phyloP scores from a whole-genome alignment of 2,113 vertebrate species.

The Rhombomys opimus region DNA sequence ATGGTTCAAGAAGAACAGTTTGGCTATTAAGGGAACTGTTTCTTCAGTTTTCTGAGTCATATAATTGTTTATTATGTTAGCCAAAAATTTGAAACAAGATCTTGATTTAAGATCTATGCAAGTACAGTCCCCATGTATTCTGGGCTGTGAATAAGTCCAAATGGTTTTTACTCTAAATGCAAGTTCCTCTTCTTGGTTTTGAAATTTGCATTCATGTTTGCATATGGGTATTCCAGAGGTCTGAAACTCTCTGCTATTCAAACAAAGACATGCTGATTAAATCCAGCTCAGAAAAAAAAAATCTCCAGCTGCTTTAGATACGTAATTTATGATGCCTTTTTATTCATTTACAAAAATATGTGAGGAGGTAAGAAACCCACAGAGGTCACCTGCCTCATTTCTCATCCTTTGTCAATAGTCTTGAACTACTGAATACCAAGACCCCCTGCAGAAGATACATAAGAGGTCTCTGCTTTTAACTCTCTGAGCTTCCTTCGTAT shows the following conservation, averaged over 20 bases:
- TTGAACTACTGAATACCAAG: constrained; percentile 46
- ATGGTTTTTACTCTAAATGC: constrained; percentile 59
- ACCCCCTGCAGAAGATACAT: neutral
- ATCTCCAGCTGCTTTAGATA: constrained; percentile 26
- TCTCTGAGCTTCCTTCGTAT: constrained; percentile 29
- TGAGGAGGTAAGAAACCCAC: neutral
- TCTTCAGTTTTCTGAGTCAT: constrained; percentile 22
- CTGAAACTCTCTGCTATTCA: constrained; percentile 46
- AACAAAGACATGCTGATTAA: constrained; percentile 55
- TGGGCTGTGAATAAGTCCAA: constrained; percentile 53
- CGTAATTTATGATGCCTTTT: constrained; percentile 20
- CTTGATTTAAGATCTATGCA: constrained; percentile 56
- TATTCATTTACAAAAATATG: constrained; percentile 9
- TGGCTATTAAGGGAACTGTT: constrained; percentile 42
- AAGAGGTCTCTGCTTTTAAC: neutral
- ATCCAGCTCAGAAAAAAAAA: constrained; percentile 10
- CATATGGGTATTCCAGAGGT: constrained; percentile 53
- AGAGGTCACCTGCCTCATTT: neutral
- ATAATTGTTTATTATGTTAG: constrained; percentile 35
- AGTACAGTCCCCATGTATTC: constrained; percentile 34
- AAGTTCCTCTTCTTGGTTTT: constrained; percentile 43
- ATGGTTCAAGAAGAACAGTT: constrained; percentile 38
- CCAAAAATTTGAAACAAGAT: constrained; percentile 48
- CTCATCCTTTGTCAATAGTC: neutral
- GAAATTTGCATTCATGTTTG: constrained; percentile 54